Evolutionary conservation across 2,797 vertebrate genomes (phyloP).

Genomic region (Ataeniobius toweri): DNA sequence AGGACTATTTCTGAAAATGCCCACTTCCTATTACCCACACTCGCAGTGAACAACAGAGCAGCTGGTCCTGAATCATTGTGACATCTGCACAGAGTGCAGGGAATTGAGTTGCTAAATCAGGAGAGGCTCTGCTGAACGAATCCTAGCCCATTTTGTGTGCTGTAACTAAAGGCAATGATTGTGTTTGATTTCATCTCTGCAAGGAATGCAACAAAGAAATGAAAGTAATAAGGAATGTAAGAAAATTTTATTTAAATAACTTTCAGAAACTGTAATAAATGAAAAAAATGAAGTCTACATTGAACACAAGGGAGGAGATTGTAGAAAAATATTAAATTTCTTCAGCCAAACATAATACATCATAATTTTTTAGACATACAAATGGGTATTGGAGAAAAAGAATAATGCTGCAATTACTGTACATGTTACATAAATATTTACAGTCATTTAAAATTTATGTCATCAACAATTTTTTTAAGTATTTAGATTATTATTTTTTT

Average conservation of each 20-base stretch:
- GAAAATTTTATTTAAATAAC: slow-evolving; percentile 74
- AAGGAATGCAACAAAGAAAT: neutral
- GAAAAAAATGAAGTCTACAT: slow-evolving; percentile 47
- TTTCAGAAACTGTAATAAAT: slow-evolving; percentile 43
- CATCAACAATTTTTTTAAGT: slow-evolving; percentile 5
- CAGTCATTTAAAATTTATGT: slow-evolving; percentile 81
- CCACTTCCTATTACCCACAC: neutral
- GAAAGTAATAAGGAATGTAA: slow-evolving; percentile 16
- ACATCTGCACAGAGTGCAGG: slow-evolving; percentile 44
- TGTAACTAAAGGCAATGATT: slow-evolving; percentile 14
- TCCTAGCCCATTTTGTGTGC: slow-evolving; percentile 14
- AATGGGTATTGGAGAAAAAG: slow-evolving; percentile 36
- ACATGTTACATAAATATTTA: slow-evolving; percentile 82
- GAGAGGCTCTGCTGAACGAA: slow-evolving; percentile 40
- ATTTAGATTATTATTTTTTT: slow-evolving; percentile 22
- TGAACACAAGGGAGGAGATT: slow-evolving; percentile 46
- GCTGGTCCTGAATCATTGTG: slow-evolving; percentile 65
- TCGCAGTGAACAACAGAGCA: slow-evolving; percentile 41
- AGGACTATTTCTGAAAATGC: slow-evolving; percentile 12
- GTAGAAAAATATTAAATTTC: slow-evolving; percentile 77
- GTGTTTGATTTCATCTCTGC: slow-evolving; percentile 19
- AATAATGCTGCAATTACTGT: slow-evolving; percentile 72
- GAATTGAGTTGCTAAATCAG: slow-evolving; percentile 48
- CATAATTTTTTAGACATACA: slow-evolving; percentile 53
- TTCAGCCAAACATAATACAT: slow-evolving; percentile 42